Base-by-base conservation (phyloP, 1,140 invertebrate genomes). In the Diachasmimorpha longicaudata region DNA sequence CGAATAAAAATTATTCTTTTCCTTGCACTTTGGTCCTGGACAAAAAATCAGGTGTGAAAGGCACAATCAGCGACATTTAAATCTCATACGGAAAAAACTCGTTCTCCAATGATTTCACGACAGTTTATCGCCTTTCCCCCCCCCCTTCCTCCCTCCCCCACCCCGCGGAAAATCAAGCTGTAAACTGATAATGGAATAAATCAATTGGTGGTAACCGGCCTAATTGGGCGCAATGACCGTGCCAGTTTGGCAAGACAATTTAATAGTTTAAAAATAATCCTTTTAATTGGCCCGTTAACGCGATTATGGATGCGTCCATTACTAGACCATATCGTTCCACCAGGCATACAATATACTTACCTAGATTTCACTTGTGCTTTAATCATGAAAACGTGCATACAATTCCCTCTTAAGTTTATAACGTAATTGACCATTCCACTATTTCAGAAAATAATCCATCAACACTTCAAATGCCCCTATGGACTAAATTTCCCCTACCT, bases 341-440 rank as follows among this genome's bases (percentile, higher is more conserved):
- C 82, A 80, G 80, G 85, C 88, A 88, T 89, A 89, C 87, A 88
- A 87, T 89, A 89, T 81, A 88, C 88, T 89, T 88, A 89, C 88
- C 88, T 89, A 88, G 86, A 89, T 89, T 89, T 88, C 87, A 88
- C 87, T 83, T 80, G 81, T 79, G 76, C 81, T 68, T 31, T 31
- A n/a, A 80, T 78, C 37, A 79, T 67, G 42, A 58, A 66, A 42
- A 76, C 11, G 77, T 63, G 67, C 44, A 63, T 4, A 55, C n/a
- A 16, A 9, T 16, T 16, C 48, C n/a, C 23, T 4, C 10, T 25
- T 25, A 63, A 63, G 23, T 25, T 19, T 25, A 63, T 19, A 63
- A 23, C 21, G 58, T 63, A 63, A 52, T 52, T 52, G 48, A 52
- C 48, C 14, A 52, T 0, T n/a, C n/a, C 48, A 52, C 16, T 5